Base-by-base conservation (phyloP, 1,140 invertebrate genomes). In the Globodera ellingtonae region DNA sequence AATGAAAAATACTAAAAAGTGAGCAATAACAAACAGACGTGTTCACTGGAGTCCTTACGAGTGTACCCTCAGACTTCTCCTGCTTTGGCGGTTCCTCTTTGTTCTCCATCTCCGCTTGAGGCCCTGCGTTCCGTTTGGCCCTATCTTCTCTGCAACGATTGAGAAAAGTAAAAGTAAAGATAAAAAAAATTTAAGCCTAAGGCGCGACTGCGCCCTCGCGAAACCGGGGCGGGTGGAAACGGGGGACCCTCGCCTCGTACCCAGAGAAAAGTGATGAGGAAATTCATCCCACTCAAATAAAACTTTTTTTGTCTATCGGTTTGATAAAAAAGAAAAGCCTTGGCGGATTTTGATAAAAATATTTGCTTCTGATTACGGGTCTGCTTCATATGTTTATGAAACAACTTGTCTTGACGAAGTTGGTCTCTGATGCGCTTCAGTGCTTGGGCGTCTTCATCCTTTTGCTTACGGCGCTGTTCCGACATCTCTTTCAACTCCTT, bases 371-470 rank as follows among this genome's bases (percentile, higher is more conserved):
- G 24, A 24, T 24, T 24, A 24, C 24, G 24, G 24, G 24, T 24
- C 24, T 24, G 24, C 24, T 24, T 24, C 24, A 24, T 24, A 24
- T 24, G 24, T 59, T 15, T 13, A 13, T 18, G n/a, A 0, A 18
- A 21, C 35, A 46, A 81, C 79, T 82, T 83, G 66, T 82, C 81
- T n/a, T 62, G 21, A 10, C 21, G 46, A 62, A 82, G 81, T 56
- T 82, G 79, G 10, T 82, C 81, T 9, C 81, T 74, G 15, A 82
- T 69, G n/a, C 71, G 67, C 56, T 81, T 50, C 56, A 82, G 69
- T n/a, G 81, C 73, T 15, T 24, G 21, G 44, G 81, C 72, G 56
- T 82, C 81, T 9, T 35, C 81, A 6, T 84, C 79, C 56, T 82
- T 82, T 78, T 82, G 47, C 4, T 72, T 66, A 21, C 81, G 81